Evolutionary conservation across 2,797 vertebrate species (phyloP).

Genomic region (Aselliscus stoliczkanus): DNA sequence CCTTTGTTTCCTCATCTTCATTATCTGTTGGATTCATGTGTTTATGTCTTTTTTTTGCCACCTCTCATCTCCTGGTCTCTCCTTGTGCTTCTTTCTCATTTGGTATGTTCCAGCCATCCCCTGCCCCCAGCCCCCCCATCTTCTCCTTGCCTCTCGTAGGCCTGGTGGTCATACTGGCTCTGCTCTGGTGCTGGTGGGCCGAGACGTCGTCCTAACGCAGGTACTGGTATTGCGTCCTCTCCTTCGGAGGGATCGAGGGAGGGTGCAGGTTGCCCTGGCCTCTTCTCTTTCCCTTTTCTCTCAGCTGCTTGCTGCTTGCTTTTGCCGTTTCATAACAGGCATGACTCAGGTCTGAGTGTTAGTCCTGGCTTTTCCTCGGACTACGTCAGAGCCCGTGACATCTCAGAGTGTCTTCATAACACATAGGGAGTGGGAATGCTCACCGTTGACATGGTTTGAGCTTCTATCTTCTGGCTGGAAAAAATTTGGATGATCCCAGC

Average conservation of each 20-base stretch:
- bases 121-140: slow-evolving; percentile 85
- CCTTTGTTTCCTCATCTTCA: slow-evolving; percentile 65
- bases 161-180: slow-evolving; percentile 92
- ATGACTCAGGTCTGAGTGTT: not conserved
- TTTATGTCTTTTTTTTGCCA: slow-evolving; percentile 54
- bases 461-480: not conserved
- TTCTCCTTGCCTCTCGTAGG: slow-evolving; percentile 92
- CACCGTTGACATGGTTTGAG: not conserved
- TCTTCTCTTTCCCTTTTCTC: not conserved
- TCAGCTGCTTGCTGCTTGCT: slow-evolving; percentile 8
- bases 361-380: not conserved
- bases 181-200: slow-evolving; percentile 95
- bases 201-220: slow-evolving; percentile 93
- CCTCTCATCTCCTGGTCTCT: slow-evolving; percentile 26
- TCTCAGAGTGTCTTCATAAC: not conserved
- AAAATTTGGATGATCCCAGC: not conserved
- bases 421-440: not conserved
- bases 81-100: slow-evolving; percentile 52
- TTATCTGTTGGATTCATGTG: slow-evolving; percentile 61
- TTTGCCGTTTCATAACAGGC: not conserved
- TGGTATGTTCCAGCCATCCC: slow-evolving; percentile 83
- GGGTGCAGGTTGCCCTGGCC: slow-evolving; percentile 25
- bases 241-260: slow-evolving; percentile 19
- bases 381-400: not conserved
- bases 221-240: slow-evolving; percentile 83